These are phyloP conservation scores for Mastomys coucha DNA, from an alignment of 2,113 vertebrate genomes.

Conservation along the genomic window DNA sequence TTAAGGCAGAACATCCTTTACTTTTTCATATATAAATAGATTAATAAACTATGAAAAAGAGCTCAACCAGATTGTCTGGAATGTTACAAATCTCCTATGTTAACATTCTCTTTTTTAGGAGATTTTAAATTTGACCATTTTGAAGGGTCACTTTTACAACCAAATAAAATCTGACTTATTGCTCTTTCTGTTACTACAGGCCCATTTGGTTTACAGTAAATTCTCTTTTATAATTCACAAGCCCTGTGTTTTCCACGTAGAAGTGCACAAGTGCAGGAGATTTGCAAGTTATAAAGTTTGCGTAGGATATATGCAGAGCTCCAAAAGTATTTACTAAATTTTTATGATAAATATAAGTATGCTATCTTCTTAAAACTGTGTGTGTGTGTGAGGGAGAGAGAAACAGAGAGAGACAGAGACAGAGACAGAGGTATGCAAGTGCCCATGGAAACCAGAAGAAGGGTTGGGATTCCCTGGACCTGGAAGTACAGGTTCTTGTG, in stretches of 20 bases:
- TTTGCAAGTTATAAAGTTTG: slow-evolving; percentile 35
- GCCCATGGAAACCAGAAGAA: not conserved
- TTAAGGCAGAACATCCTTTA: not conserved
- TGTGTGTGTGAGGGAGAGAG: not conserved
- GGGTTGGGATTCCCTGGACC: not conserved
- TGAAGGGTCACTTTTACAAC: slow-evolving; percentile 5
- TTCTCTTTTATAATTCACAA: not conserved
- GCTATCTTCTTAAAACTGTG: not conserved
- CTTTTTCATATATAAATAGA: slow-evolving; percentile 19
- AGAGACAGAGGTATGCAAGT: not conserved
- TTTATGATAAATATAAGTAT: slow-evolving; percentile 23
- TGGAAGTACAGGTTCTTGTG: not conserved
- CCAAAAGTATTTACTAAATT: not conserved
- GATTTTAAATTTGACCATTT: not conserved
- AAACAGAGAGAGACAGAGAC: not conserved
- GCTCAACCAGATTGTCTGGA: not conserved
- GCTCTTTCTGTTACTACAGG: not conserved
- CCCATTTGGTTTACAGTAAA: not conserved
- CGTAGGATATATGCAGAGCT: not conserved
- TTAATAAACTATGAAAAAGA: slow-evolving; percentile 21
- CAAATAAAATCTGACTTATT: slow-evolving; percentile 26
- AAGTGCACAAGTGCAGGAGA: not conserved
- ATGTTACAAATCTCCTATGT: not conserved
- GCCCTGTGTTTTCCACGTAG: slow-evolving; percentile 43
- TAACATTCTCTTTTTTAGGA: not conserved